Conservation (phyloP, 2,888 invertebrate genomes). For the Mimumesa dahlbomi region DNA sequence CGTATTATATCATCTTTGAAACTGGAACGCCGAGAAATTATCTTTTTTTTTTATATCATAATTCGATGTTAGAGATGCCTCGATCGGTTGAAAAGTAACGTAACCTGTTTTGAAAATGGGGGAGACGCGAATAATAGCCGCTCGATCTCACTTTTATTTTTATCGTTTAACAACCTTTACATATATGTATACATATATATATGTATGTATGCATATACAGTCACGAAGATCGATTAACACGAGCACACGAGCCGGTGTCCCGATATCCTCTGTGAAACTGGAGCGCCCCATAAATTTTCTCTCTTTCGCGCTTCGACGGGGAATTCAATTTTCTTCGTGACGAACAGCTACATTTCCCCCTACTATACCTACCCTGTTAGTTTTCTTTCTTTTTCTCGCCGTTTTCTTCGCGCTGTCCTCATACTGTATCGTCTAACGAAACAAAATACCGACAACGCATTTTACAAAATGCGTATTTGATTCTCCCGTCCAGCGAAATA, state of each 20-base stretch:
- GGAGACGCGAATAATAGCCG: constrained; percentile 62
- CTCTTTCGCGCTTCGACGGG: constrained; percentile 55
- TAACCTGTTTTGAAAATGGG: constrained; percentile 47
- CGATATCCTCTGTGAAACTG: constrained; percentile 45
- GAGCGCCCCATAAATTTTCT: constrained; percentile 68
- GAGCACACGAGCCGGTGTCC: constrained; percentile 48
- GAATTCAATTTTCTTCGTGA: constrained; percentile 72
- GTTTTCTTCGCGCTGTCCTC: background rate
- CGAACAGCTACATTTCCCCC: constrained; percentile 60
- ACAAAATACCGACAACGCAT: background rate
- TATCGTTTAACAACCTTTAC: constrained; percentile 30
- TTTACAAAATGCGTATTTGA: background rate
- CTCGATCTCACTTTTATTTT: constrained; percentile 17
- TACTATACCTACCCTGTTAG: constrained; percentile 25
- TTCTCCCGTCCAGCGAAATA: background rate
- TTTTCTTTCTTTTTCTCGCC: constrained; percentile 37
- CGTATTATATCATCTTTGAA: constrained; percentile 31
- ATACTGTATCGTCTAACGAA: constrained; percentile 6
- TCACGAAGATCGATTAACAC: constrained; percentile 68
- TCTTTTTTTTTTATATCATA: too few relatives aligned
- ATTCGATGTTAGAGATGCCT: constrained; percentile 8
- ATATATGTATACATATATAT: too few relatives aligned
- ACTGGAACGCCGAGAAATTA: constrained; percentile 16
- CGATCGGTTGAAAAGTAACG: constrained; percentile 22
- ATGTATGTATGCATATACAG: too few relatives aligned